phyloP scores from a whole-genome alignment of 2,888 invertebrate genomes.

The Myopa testacea region DNA sequence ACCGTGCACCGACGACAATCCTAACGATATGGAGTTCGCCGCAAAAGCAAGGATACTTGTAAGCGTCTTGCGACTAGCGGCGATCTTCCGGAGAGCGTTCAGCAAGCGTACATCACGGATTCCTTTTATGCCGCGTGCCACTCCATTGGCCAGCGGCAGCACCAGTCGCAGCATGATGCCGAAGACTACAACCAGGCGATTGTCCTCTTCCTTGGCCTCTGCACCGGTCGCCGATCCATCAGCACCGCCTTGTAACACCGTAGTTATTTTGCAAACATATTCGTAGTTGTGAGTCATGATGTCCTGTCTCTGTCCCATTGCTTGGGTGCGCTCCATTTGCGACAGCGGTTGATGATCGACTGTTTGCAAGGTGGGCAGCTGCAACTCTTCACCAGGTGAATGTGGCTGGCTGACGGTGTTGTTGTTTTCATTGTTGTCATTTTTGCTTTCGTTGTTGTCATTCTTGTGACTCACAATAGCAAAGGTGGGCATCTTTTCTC shows the following conservation, averaged over 20 bases:
- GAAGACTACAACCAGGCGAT: conserved; percentile 63
- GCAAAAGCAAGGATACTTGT: conserved; percentile 66
- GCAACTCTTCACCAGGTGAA: no score
- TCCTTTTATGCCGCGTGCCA: conserved; percentile 63
- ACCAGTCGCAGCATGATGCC: conserved; percentile 65
- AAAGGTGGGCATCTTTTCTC: no score
- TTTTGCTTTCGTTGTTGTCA: not conserved
- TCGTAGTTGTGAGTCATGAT: conserved; percentile 42
- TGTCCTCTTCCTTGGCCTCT: conserved; percentile 53
- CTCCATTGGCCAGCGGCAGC: conserved; percentile 64
- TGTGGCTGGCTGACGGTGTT: not conserved
- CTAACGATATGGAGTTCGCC: conserved; percentile 66
- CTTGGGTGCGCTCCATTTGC: not conserved
- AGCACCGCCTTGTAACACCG: conserved; percentile 48
- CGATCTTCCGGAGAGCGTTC: conserved; percentile 59
- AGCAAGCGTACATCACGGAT: conserved; percentile 63
- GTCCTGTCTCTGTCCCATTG: not conserved
- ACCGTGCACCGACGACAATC: conserved; percentile 68
- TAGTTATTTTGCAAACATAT: conserved; percentile 54
- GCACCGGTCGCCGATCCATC: not conserved
- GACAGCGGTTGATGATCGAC: no score
- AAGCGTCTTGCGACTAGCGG: conserved; percentile 62
- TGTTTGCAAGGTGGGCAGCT: no score
- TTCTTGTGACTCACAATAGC: no score
- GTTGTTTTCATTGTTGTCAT: not conserved